These are phyloP conservation scores for Caenorhabditis brenneri DNA, from an alignment of 1,140 invertebrate species.

Conservation along the genomic window DNA sequence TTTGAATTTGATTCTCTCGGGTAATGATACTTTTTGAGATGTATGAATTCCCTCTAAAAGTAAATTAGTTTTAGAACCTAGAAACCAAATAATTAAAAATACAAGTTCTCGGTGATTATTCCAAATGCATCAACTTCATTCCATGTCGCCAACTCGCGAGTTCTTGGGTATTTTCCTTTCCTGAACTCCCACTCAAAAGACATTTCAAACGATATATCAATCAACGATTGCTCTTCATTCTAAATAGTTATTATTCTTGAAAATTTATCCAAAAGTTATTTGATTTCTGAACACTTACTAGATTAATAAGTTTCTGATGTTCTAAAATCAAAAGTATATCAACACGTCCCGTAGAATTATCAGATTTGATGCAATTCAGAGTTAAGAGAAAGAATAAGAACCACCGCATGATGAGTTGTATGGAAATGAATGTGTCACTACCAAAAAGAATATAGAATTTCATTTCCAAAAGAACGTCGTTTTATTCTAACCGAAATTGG, in stretches of 20 bases:
- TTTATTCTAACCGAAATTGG: conserved; percentile 10
- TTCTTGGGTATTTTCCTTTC: not conserved
- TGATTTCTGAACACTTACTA: no score
- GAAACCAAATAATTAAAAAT: not conserved
- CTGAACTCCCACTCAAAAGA: conserved; percentile 6
- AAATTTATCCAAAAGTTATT: no score
- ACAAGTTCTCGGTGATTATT: not conserved
- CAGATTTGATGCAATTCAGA: not conserved
- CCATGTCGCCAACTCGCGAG: not conserved
- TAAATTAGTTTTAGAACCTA: not conserved
- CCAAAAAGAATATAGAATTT: conserved; percentile 20
- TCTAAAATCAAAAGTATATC: conserved; percentile 13
- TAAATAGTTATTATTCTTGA: not conserved
- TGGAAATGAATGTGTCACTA: conserved; percentile 21
- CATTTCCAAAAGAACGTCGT: conserved; percentile 7
- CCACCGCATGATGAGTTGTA: conserved; percentile 6
- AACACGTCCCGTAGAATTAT: not conserved
- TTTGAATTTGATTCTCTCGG: not conserved
- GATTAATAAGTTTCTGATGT: not conserved
- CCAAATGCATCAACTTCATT: conserved; percentile 6
- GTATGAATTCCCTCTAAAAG: not conserved
- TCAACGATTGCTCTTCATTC: conserved; percentile 20
- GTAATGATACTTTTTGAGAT: not conserved
- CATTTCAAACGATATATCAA: conserved; percentile 2
- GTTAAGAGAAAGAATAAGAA: not conserved